Percentiles rank a stretch among this genome's conserved stretches.
These are phyloP conservation scores for Leuciscus idus DNA, from an alignment of 2,113 vertebrate species.

Conservation along the genomic window DNA sequence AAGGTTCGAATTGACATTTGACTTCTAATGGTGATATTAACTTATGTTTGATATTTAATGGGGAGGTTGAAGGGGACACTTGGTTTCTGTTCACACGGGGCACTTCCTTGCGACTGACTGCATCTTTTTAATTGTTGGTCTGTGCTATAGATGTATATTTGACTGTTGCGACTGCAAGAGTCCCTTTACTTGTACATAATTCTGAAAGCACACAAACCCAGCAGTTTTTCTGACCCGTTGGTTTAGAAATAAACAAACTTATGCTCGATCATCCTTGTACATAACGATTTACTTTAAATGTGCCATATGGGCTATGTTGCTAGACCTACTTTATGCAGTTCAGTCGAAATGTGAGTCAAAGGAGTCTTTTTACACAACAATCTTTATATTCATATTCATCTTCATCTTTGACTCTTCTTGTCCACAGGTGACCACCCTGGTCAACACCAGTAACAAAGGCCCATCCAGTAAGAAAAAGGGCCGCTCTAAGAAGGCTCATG, in stretches of 20 bases:
- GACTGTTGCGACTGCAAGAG: background rate
- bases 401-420: background rate
- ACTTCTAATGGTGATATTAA: background rate
- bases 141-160: background rate
- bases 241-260: background rate
- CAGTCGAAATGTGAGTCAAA: background rate
- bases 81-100: background rate
- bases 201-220: background rate
- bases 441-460: slow-evolving; percentile 98
- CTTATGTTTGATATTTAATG: background rate
- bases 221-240: background rate
- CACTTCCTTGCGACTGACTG: background rate
- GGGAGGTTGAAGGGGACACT: background rate
- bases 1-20: background rate
- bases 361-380: background rate
- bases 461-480: slow-evolving; percentile 98
- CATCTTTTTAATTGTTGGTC: background rate
- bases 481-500: slow-evolving; percentile 97
- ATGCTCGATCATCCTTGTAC: background rate
- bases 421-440: slow-evolving; percentile 92
- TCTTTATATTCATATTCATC: background rate
- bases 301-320: background rate
- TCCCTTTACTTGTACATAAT: background rate
- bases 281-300: background rate
- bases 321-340: background rate